phyloP scores from a whole-genome alignment of 2,888 invertebrate genomes.

The Cyaniris semiargus region DNA sequence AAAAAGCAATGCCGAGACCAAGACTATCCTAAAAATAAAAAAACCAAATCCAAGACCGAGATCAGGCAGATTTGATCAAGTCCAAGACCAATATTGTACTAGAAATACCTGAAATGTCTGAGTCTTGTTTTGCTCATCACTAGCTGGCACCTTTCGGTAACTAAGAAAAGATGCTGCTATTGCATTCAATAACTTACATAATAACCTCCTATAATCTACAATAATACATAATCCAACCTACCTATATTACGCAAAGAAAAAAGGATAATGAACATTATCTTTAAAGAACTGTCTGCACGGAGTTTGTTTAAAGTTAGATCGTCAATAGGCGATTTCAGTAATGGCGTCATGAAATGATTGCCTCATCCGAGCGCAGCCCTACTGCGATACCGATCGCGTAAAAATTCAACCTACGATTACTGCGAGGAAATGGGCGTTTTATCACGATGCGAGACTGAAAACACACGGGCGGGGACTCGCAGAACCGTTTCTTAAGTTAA shows the following conservation, averaged over 20 bases:
- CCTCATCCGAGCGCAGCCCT: slow-evolving; percentile 40
- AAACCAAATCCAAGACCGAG: no score
- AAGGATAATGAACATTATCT: neutral
- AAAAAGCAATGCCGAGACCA: no score
- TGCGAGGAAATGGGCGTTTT: slow-evolving; percentile 66
- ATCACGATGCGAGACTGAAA: slow-evolving; percentile 52
- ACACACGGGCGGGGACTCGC: slow-evolving; percentile 44
- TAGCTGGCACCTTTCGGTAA: neutral
- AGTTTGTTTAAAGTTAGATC: slow-evolving; percentile 34
- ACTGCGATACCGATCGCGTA: slow-evolving; percentile 54
- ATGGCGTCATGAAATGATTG: slow-evolving; percentile 46
- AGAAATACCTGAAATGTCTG: no score
- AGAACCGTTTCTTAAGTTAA: slow-evolving; percentile 12
- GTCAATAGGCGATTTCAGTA: slow-evolving; percentile 42
- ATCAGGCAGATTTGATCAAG: no score
- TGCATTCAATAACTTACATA: no score
- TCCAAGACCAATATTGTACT: no score
- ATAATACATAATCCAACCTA: no score
- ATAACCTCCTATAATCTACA: no score
- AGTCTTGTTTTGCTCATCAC: no score
- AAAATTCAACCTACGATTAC: slow-evolving; percentile 69
- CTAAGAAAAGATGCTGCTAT: neutral
- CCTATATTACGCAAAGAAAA: neutral
- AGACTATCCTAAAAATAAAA: no score
- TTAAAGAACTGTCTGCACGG: neutral